Base-by-base conservation (phyloP, 2,888 invertebrate genomes). In the Nomada ruficornis region DNA sequence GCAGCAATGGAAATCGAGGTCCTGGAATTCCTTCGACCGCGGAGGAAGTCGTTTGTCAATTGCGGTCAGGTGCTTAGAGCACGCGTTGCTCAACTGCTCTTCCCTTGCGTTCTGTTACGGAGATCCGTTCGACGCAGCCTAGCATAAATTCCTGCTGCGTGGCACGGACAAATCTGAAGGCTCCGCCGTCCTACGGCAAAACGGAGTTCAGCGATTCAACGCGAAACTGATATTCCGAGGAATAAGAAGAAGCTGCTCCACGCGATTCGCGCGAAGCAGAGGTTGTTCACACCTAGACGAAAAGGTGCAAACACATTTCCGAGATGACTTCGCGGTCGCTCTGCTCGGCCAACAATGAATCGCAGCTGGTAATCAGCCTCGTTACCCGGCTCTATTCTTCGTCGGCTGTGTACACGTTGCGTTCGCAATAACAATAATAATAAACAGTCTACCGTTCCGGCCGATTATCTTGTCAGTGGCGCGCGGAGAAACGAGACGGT, bases 341-440 rank as follows among this genome's bases (percentile, higher is more conserved):
- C 47, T 60, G 59, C 59, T 29, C 2, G n/a, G 20, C 20, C 50
- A 60, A 70, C 59, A 70, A 68, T 55, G 68, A 68, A 18, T 47
- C 18, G 5, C 36, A 23, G 36, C 60, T 29, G 52, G 47, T 71
- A 60, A 72, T 72, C 64, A 10, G 26, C n/a, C 44, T 64, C 44
- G 11, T 72, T 64, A 64, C 54, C 44, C 26, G 3, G 4, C 55
- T 20, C 23, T 0, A n/a, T 62, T 26, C 54, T 23, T 15, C 36
- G n/a, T 1, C 18, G 26, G 26, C 65, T 15, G 42, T 29, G 44
- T 18, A 36, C 62, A 18, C n/a, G 71, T 71, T 60, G 36, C 71
- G 71, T 73, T 65, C 20, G 47, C 57, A 57, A 67, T 59, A 59
- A 73, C 73, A 29, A 73, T 73, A 44, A 73, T 44, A 65, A 73